Evolutionary conservation across 1,140 invertebrate genomes (phyloP).

Genomic region (Apis mellifera): Amel_HAv3.1 CM009937.2:13754001-13754500

Average conservation of each 20-base stretch:
- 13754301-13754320: neutral
- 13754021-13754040: constrained; percentile 99
- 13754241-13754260: constrained; percentile 81
- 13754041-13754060: constrained; percentile 95
- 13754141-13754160: constrained; percentile 31
- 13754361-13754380: constrained; percentile 13
- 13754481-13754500: neutral
- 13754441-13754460: neutral
- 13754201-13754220: constrained; percentile 88
- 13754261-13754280: constrained; percentile 49
- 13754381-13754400: neutral
- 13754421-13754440: neutral
- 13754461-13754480: neutral
- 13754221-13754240: constrained; percentile 88
- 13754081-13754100: constrained; percentile 91
- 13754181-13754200: constrained; percentile 83
- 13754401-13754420: neutral
- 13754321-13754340: neutral
- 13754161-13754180: neutral
- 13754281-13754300: neutral
- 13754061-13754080: constrained; percentile 96
- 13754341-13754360: constrained; percentile 13
- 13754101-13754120: constrained; percentile 89
- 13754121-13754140: constrained; percentile 42
- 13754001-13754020: constrained; percentile 99